A percentile compares a stretch with the other conserved stretches of the same genome.
Evolutionary conservation across 2,797 vertebrate species (phyloP).

Genomic region (Tenualosa thibaudeaui): DNA sequence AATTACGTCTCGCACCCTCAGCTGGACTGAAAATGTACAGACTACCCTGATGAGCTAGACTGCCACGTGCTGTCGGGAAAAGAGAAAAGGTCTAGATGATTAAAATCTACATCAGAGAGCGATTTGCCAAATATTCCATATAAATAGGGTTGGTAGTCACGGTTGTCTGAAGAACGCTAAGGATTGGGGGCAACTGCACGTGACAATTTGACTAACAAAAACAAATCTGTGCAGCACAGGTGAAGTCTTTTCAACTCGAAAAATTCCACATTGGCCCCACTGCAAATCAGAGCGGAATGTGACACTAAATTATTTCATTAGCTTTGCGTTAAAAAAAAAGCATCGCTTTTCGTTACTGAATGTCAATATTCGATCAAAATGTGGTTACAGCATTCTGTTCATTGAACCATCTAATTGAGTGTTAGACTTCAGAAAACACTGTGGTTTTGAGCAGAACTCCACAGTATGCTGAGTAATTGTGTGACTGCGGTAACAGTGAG

Average conservation of each 20-base stretch:
- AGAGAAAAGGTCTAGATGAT: neutral
- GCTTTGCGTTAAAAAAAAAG: neutral
- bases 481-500: conserved; percentile 28
- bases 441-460: neutral
- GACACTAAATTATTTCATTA: neutral
- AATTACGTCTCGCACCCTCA: neutral
- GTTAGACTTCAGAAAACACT: neutral
- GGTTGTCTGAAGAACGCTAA: neutral
- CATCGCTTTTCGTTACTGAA: neutral
- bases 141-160: neutral
- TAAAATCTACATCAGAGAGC: neutral
- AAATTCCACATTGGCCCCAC: neutral
- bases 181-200: neutral
- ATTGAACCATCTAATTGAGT: neutral
- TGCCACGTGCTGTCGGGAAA: neutral
- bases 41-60: neutral
- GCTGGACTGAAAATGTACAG: neutral
- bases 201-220: conserved; percentile 18
- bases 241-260: neutral
- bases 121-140: neutral
- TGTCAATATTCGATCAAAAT: neutral
- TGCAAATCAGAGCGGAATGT: neutral
- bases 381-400: neutral
- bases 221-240: conserved; percentile 16
- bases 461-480: conserved; percentile 13